Conservation (phyloP, 1,140 invertebrate genomes). For the Halyomorpha halys region DNA sequence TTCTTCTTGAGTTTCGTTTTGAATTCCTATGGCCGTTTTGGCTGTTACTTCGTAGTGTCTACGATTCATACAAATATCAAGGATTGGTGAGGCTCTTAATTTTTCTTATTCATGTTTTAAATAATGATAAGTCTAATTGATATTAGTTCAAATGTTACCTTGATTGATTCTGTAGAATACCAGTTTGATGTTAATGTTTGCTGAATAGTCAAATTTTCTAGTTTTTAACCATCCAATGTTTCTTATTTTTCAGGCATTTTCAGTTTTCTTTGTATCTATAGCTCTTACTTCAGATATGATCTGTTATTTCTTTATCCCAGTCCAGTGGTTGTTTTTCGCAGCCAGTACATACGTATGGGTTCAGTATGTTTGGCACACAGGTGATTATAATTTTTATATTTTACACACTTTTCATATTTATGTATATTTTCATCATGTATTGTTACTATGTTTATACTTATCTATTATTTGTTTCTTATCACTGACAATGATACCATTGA, state of each 20-base stretch:
- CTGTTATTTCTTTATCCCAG: slow-evolving; percentile 98
- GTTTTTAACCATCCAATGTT: slow-evolving; percentile 16
- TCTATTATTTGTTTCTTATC: too few species aligned
- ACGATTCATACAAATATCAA: slow-evolving; percentile 98
- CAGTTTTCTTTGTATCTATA: slow-evolving; percentile 95
- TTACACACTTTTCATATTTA: too few species aligned
- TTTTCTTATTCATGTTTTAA: too few species aligned
- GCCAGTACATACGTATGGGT: slow-evolving; percentile 99
- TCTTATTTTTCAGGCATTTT: slow-evolving; percentile 76
- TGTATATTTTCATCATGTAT: too few species aligned
- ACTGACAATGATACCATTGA: too few species aligned
- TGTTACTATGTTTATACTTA: too few species aligned
- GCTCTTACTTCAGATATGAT: slow-evolving; percentile 97
- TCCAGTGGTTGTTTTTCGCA: slow-evolving; percentile 95
- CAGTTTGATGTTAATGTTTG: too few species aligned
- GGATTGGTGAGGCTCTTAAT: slow-evolving; percentile 69
- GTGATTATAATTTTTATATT: slow-evolving; percentile 41
- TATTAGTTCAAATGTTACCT: too few species aligned
- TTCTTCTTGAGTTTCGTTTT: slow-evolving; percentile 96
- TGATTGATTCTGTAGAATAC: too few species aligned
- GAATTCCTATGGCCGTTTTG: slow-evolving; percentile 99
- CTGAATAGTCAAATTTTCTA: too few species aligned
- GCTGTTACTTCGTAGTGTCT: slow-evolving; percentile 88
- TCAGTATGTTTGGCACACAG: slow-evolving; percentile 97
- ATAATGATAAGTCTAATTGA: too few species aligned